phyloP scores from a whole-genome alignment of 2,797 vertebrate genomes.

The Mormyrus proboscirostris region DNA sequence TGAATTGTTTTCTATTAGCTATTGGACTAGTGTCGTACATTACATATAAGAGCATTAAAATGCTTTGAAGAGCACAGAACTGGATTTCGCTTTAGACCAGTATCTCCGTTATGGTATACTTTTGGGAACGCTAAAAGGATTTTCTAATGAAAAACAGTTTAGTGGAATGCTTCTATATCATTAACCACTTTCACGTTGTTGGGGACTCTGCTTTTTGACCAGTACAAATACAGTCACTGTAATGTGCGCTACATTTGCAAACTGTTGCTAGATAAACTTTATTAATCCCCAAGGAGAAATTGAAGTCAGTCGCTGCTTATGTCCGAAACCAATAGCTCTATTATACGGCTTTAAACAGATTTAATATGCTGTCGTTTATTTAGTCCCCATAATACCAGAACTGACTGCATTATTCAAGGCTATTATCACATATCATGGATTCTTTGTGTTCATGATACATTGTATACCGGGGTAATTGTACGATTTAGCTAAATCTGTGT shows the following conservation, averaged over 20 bases:
- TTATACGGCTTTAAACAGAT: not conserved
- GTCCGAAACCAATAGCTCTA: not conserved
- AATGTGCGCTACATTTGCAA: not conserved
- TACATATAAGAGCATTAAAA: slow-evolving; percentile 47
- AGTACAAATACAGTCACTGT: not conserved
- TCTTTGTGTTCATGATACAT: not conserved
- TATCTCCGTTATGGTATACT: slow-evolving; percentile 56
- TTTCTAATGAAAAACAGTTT: slow-evolving; percentile 34
- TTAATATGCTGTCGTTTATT: not conserved
- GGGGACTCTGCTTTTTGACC: slow-evolving; percentile 15
- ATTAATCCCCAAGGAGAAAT: not conserved
- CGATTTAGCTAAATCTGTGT: slow-evolving; percentile 18
- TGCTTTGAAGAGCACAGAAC: slow-evolving; percentile 20
- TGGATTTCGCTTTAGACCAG: slow-evolving; percentile 53
- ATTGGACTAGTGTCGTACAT: slow-evolving; percentile 47
- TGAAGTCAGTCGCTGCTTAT: not conserved
- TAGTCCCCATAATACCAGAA: not conserved
- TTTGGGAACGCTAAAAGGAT: slow-evolving; percentile 42
- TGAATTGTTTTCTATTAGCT: slow-evolving; percentile 32
- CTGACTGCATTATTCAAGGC: not conserved
- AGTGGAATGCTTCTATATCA: slow-evolving; percentile 35
- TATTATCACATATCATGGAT: not conserved
- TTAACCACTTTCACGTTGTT: slow-evolving; percentile 22
- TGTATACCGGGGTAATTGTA: not conserved
- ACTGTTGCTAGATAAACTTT: not conserved